A percentile compares a stretch with the other conserved stretches of the same genome.
phyloP scores from a whole-genome alignment of 2,113 vertebrate genomes.

The Ceyx margarethae region DNA sequence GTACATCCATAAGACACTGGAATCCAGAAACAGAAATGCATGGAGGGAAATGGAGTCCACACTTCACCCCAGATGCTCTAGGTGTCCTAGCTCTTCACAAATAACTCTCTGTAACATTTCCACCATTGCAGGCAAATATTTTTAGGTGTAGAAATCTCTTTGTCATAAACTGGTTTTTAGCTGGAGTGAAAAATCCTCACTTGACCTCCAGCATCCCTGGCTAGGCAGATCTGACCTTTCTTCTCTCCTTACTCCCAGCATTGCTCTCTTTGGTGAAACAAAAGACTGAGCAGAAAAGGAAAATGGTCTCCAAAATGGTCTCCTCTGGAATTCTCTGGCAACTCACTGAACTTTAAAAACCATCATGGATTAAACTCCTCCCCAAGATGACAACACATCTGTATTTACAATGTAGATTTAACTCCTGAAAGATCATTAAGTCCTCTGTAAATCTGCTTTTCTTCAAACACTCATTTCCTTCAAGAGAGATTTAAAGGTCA shows the following conservation, averaged over 20 bases:
- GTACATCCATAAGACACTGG: too few species aligned
- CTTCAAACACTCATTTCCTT: constrained; percentile 1
- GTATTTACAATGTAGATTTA: neutral
- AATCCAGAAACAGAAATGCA: neutral
- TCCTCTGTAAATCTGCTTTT: neutral
- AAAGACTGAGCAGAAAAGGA: neutral
- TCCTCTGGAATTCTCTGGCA: neutral
- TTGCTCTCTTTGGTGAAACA: neutral
- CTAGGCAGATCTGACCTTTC: neutral
- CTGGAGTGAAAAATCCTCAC: neutral
- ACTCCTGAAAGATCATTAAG: neutral
- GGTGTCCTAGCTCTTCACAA: accelerated
- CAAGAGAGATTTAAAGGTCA: neutral
- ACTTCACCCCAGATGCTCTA: neutral
- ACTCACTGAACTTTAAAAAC: neutral
- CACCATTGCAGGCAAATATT: neutral
- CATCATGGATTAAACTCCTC: neutral
- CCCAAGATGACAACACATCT: neutral
- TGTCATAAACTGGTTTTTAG: neutral
- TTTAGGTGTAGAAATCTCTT: neutral
- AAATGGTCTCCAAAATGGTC: neutral
- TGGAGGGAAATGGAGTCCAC: neutral
- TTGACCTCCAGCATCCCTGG: neutral
- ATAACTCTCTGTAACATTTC: neutral
- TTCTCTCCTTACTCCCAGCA: neutral